Base-by-base conservation (phyloP, 2,888 invertebrate species). In the Thysanoteuthis rhombus region DNA sequence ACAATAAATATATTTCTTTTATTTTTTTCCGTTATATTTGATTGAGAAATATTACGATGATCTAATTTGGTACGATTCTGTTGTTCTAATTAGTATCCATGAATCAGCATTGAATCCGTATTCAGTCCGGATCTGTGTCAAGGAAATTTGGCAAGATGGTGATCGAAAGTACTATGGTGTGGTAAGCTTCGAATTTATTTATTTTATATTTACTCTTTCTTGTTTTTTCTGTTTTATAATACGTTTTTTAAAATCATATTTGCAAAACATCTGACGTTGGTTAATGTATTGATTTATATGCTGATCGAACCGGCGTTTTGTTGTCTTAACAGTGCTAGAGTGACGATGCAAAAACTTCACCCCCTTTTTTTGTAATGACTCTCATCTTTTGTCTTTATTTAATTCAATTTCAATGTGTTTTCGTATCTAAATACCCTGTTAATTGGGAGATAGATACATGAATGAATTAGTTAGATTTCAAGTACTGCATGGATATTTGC, bases 91-190 rank as follows among this genome's bases (percentile, higher is more conserved):
- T 40, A 91, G 28, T 32, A 91, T 42, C 28, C 8, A 45, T 91
- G 91, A 40, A 91, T 40, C 22, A 91, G 0, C n/a, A 40, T 2
- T 40, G 32, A 91, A 91, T 42, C 32, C 45, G 91, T 42, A 42
- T 32, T 91, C 91, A 40, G 39, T 40, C 32, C 40, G 45, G 39
- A 22, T n/a, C 75, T 75, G 75, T n/a, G n/a, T n/a, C 75, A 92
- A 40, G 40, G 45, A 92, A 91, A 89, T 92, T 45, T n/a, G 42
- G 36, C 95, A 98, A 98, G 98, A 99, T 99, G 99, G 99, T 99
- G 97, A 98, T 99, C 96, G 99, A 99, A 98, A 99, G 99, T 98
- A 99, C 99, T 97, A 99, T 99, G 98, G 99, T 99, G 97, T 99
- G 99, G 98, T 98, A 97, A 98, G 97, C 96, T 95, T 58, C 92